phyloP scores from a whole-genome alignment of 2,113 vertebrate genomes.

The Chlamydotis undulata region DNA sequence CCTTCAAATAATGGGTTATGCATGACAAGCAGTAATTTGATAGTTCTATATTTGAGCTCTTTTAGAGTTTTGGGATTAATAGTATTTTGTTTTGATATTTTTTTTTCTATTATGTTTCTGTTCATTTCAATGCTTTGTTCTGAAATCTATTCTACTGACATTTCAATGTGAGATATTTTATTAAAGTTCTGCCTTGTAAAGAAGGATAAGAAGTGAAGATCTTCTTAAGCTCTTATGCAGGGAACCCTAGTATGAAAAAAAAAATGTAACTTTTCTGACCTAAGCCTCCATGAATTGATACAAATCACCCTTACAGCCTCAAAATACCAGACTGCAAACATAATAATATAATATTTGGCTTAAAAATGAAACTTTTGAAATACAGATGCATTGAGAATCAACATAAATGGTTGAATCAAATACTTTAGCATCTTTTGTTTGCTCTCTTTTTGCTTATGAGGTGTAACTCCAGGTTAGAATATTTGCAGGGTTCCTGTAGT shows the following conservation, averaged over 20 bases:
- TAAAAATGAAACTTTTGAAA: background rate
- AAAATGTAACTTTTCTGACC: background rate
- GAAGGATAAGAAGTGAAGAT: background rate
- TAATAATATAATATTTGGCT: background rate
- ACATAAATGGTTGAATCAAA: background rate
- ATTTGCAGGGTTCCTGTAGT: background rate
- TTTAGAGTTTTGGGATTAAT: background rate
- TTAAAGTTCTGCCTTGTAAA: background rate
- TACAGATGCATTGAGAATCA: background rate
- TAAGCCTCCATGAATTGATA: background rate
- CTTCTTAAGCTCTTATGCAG: background rate
- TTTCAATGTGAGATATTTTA: background rate
- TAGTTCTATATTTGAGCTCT: background rate
- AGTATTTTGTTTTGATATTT: background rate
- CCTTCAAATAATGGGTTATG: background rate
- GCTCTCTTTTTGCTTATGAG: background rate
- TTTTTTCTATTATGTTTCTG: background rate
- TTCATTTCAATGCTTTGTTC: background rate
- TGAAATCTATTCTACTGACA: background rate
- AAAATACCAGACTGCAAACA: background rate
- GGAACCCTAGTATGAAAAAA: background rate
- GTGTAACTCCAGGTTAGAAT: background rate
- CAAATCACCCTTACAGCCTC: background rate
- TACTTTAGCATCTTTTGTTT: background rate
- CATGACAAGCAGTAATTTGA: background rate